Percentiles rank a stretch among this genome's conserved stretches.
Evolutionary conservation across 2,888 invertebrate genomes (phyloP).

Genomic region (Erannis defoliaria): DNA sequence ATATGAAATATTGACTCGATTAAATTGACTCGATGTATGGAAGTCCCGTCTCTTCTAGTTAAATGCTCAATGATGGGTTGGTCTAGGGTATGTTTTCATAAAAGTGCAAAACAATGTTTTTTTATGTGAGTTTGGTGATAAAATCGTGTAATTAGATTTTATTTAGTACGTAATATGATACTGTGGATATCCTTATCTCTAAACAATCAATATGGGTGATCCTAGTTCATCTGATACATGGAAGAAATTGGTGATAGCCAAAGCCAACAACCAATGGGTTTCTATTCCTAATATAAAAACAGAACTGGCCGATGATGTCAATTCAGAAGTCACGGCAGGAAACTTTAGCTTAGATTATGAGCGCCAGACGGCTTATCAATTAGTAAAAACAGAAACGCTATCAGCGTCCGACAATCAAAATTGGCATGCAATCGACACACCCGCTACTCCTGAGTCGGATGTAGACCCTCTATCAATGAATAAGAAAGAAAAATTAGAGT

Average conservation of each 20-base stretch:
- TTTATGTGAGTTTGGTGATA: slow-evolving; percentile 19
- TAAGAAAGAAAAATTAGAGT: slow-evolving; percentile 56
- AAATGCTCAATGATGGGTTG: no score
- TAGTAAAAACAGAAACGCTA: slow-evolving; percentile 58
- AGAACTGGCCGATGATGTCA: slow-evolving; percentile 53
- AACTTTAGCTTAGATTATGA: slow-evolving; percentile 57
- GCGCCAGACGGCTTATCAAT: slow-evolving; percentile 39
- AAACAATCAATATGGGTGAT: slow-evolving; percentile 85
- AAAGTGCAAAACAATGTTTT: slow-evolving; percentile 6
- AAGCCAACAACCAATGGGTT: slow-evolving; percentile 75
- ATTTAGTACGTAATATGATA: slow-evolving; percentile 68
- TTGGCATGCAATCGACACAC: slow-evolving; percentile 14
- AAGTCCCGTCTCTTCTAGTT: no score
- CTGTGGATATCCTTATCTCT: slow-evolving; percentile 79
- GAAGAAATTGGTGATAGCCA: slow-evolving; percentile 80
- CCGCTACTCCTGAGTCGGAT: slow-evolving; percentile 10
- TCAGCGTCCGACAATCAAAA: not conserved
- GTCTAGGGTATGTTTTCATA: no score
- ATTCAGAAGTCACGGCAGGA: slow-evolving; percentile 50
- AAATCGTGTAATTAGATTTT: slow-evolving; percentile 24
- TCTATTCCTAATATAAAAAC: slow-evolving; percentile 67
- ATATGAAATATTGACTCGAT: no score
- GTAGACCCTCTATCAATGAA: slow-evolving; percentile 8
- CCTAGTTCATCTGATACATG: slow-evolving; percentile 70
- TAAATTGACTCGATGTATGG: no score